Evolutionary conservation across 2,113 vertebrate genomes (phyloP).

Genomic region (Climacteris rufus): DNA sequence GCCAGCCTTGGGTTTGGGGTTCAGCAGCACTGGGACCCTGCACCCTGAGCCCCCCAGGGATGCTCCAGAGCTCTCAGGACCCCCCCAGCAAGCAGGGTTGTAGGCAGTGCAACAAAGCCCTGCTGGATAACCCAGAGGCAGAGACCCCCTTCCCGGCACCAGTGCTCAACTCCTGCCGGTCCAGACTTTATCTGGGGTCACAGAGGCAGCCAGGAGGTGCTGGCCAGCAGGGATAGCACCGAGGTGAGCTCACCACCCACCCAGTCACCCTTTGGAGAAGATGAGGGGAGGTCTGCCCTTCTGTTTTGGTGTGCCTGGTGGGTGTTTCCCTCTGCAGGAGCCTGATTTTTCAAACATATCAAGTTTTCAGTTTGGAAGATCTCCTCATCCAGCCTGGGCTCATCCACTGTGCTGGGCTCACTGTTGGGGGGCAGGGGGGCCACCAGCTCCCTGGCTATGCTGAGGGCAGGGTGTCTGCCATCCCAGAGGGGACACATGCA

Average conservation of each 20-base stretch:
- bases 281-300: background rate
- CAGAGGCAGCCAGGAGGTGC: background rate
- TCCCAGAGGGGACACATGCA: accelerated
- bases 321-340: background rate
- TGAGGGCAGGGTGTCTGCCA: background rate
- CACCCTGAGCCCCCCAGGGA: background rate
- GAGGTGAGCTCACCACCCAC: background rate
- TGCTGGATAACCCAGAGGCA: accelerated
- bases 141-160: background rate
- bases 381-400: background rate
- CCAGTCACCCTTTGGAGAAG: background rate
- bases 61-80: background rate
- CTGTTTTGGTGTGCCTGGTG: background rate
- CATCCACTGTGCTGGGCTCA: accelerated
- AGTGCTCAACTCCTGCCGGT: background rate
- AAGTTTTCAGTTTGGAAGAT: background rate
- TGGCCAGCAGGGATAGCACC: background rate
- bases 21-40: accelerated
- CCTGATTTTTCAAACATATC: background rate
- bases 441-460: background rate
- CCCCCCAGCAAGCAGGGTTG: background rate
- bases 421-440: background rate
- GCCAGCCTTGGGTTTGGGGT: background rate
- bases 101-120: background rate
- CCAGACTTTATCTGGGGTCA: background rate